Evolutionary conservation across 1,140 invertebrate genomes (phyloP), one percentile per base, ranked within the genome.

Genomic region (Papilio xuthus): DNA sequence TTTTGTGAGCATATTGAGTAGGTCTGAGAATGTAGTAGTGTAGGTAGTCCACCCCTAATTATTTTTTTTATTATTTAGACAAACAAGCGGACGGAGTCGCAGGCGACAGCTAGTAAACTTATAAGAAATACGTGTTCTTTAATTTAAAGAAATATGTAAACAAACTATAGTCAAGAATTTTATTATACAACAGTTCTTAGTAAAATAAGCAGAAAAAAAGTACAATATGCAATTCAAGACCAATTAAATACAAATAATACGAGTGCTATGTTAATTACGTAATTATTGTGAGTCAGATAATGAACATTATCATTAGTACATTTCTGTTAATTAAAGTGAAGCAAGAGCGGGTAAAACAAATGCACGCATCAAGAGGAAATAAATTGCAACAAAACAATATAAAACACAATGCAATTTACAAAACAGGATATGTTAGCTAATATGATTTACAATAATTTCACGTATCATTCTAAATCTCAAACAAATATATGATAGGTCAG

Each of bases 241-340:
- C 26, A 67, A 67, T 67, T 67, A 67, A 67, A 67, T 67, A 67
- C 26, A 67, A 67, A 32, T 67, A 67, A 67, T 28, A 4, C 26
- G 60, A 67, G 26, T 32, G 60, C 60, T 13, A 67, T 67, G 60
- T 67, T 67, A 67, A 67, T 28, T 67, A 32, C 60, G 23, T 67
- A 67, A 67, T 67, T 10, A 67, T 67, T 67, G 60, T 23, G 60
- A 67, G 26, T 12, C 60, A 26, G 60, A 67, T 67, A 67, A 67
- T 67, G 60, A 67, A 67, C 60, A 67, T 13, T 67, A 67, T 67
- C 60, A 67, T 67, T 67, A 67, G 26, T 67, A 67, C 60, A 67
- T 28, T 28, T 28, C 60, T 67, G 60, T 67, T 67, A 67, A 67
- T 67, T 67, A 67, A 67, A 67, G 60, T 67, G 60, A 67, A 12